phyloP scores from a whole-genome alignment of 2,797 vertebrate genomes.

The Chromis chromis region DNA sequence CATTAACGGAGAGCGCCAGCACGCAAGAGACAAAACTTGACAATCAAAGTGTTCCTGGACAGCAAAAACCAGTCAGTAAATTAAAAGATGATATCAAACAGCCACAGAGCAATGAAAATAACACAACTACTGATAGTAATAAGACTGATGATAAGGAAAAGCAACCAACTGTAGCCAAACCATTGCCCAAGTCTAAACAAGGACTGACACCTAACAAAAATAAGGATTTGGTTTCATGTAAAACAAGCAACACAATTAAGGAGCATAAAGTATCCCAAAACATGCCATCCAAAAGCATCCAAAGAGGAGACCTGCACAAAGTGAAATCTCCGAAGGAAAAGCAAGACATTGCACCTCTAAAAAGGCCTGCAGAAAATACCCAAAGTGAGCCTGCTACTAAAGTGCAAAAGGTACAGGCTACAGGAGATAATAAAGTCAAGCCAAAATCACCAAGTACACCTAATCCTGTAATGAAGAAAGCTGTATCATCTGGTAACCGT shows the following conservation, averaged over 20 bases:
- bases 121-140: constrained; percentile 39
- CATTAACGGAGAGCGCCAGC: constrained; percentile 32
- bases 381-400: constrained; percentile 83
- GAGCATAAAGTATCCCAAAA: constrained; percentile 69
- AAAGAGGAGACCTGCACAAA: constrained; percentile 72
- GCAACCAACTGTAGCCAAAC: constrained; percentile 63
- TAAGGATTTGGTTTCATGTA: constrained; percentile 68
- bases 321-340: constrained; percentile 76
- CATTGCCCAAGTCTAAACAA: constrained; percentile 74
- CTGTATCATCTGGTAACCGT: constrained; percentile 72
- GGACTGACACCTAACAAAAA: constrained; percentile 65
- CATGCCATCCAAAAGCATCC: constrained; percentile 73
- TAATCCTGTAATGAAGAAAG: constrained; percentile 75
- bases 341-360: constrained; percentile 76
- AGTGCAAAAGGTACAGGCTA: constrained; percentile 86
- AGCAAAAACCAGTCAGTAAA: constrained; percentile 44
- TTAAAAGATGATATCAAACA: constrained; percentile 40
- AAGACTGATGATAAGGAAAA: constrained; percentile 66
- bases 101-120: constrained; percentile 61
- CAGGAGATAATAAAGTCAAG: constrained; percentile 76
- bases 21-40: constrained; percentile 65
- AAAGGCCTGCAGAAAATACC: constrained; percentile 81
- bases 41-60: constrained; percentile 62
- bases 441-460: constrained; percentile 73
- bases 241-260: constrained; percentile 64